Conservation (phyloP, 2,888 invertebrate genomes). For the Trachelus stipa region DNA sequence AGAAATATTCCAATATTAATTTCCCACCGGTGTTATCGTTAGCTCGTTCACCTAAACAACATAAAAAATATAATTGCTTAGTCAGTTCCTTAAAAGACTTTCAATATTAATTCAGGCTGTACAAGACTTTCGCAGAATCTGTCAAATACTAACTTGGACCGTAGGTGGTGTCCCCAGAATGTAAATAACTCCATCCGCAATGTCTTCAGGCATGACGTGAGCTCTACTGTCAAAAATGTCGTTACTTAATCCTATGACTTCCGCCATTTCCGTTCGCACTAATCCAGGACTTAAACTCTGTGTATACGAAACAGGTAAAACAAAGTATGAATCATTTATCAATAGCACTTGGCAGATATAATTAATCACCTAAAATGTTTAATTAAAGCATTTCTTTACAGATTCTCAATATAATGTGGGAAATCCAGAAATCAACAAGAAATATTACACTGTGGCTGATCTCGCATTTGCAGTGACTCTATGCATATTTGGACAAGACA, state of each 20-base stretch:
- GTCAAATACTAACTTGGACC: background rate
- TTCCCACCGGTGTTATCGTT: background rate
- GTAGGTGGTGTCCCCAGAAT: background rate
- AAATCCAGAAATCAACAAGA: too few relatives aligned
- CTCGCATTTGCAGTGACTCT: too few relatives aligned
- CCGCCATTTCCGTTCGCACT: background rate
- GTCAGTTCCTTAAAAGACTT: background rate
- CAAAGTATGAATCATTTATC: too few relatives aligned
- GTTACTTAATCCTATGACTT: background rate
- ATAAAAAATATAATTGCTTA: background rate
- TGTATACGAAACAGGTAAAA: too few relatives aligned
- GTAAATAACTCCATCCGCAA: background rate
- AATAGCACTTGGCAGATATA: too few relatives aligned
- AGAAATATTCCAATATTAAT: too few relatives aligned
- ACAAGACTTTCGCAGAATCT: background rate
- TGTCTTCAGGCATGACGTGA: background rate
- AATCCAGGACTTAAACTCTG: conserved; percentile 28
- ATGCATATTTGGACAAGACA: too few relatives aligned
- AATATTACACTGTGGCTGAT: too few relatives aligned
- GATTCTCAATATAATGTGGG: too few relatives aligned
- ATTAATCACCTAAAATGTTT: too few relatives aligned
- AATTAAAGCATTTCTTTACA: too few relatives aligned
- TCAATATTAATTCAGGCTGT: background rate
- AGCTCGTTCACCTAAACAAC: background rate
- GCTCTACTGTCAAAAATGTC: accelerated